These are phyloP conservation scores for Drosophila pallidifrons DNA, from an alignment of 1,140 invertebrate species.

Conservation along the genomic window DNA sequence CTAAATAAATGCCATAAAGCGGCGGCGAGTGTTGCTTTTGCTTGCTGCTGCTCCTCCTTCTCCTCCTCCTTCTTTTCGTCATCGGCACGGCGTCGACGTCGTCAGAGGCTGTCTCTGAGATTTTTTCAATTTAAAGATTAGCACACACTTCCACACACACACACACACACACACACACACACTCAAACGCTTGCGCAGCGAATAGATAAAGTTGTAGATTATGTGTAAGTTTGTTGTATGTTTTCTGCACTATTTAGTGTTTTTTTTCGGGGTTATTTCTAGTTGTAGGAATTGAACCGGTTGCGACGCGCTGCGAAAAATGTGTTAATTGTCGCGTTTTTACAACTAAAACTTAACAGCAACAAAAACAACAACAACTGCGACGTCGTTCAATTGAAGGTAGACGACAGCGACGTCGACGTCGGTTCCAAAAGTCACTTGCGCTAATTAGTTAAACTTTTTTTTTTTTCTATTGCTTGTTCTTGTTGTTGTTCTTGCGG, in stretches of 20 bases:
- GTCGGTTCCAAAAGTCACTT: constrained; percentile 77
- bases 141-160: constrained; percentile 44
- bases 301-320: constrained; percentile 57
- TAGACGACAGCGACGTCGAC: constrained; percentile 16
- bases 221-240: constrained; percentile 62
- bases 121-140: constrained; percentile 81
- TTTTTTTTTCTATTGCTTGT: constrained; percentile 39
- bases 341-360: constrained; percentile 41
- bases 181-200: background rate
- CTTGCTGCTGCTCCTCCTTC: background rate
- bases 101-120: constrained; percentile 62
- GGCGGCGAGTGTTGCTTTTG: constrained; percentile 1
- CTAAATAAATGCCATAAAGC: constrained; percentile 39
- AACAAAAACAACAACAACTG: constrained; percentile 12
- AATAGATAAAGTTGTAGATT: constrained; percentile 62
- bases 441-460: constrained; percentile 80
- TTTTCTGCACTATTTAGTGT: constrained; percentile 26
- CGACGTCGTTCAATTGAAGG: constrained; percentile 51
- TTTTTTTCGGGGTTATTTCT: constrained; percentile 22
- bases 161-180: background rate
- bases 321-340: constrained; percentile 72
- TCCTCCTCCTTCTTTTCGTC: no score
- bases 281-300: constrained; percentile 61
- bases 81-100: background rate
- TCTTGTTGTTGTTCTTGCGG: constrained; percentile 47